Evolutionary conservation across 2,888 invertebrate genomes (phyloP), one percentile per base, ranked within the genome.

Genomic region (Balanococcus diminutus): DNA sequence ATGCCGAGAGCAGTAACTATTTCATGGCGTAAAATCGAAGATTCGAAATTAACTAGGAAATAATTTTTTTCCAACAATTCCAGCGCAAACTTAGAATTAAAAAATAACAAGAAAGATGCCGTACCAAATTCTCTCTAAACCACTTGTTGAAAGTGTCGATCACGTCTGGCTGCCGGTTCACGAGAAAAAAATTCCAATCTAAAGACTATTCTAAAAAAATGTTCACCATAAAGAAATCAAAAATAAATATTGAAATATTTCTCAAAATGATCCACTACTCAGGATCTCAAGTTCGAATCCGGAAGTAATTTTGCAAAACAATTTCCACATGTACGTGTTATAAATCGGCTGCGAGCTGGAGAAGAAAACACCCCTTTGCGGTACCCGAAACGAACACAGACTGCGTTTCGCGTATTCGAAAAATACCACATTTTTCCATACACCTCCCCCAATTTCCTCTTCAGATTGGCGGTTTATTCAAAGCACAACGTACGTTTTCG

Each of bases 71-170:
- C n/a, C n/a, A n/a, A 67, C 25, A 67, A 67, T 67, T 67, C 67
- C 28, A 67, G 3, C 67, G 56, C 28, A 67, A 67, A 25, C 67
- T 67, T 28, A 28, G 28, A 67, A 67, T 67, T 67, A 67, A 67
- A 67, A 67, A 67, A 67, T 67, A 14, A 67, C 67, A 67, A 28
- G 25, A 67, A 67, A 5, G 16, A 28, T 67, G 51, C 22, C 56
- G 56, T 22, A 67, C 16, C 67, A 2, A 67, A 3, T 67, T 28
- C 2, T 67, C 0, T 56, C 14, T 28, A 67, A 67, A 67, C 67
- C 67, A 67, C 67, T 67, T 67, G 67, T 67, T 67, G 67, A 67
- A 67, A 16, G 4, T 16, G 67, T 67, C 67, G 67, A 67, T 67
- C 67, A 67, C 67, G 67, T 67, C 28, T 28, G 0, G 3, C 16